A percentile compares a stretch with the other conserved stretches of the same genome.
Conservation (phyloP, 2,797 vertebrate species). For the Paratrypauchen microcephalus region DNA sequence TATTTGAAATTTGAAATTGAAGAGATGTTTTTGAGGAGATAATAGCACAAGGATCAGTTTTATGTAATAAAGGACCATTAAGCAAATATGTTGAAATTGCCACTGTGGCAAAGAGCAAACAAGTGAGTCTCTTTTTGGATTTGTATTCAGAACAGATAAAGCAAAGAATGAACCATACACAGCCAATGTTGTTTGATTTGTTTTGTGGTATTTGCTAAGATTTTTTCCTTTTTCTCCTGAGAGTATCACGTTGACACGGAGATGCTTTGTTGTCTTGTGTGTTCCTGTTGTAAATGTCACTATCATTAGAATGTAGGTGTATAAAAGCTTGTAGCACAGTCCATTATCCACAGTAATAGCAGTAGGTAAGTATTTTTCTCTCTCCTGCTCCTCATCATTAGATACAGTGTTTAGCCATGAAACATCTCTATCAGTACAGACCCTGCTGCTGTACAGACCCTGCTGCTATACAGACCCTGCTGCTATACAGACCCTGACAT, state of each 20-base stretch:
- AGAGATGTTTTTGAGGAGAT: too few relatives aligned
- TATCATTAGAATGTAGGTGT: constrained; percentile 5
- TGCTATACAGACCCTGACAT: too few relatives aligned
- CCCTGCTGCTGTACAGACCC: background rate
- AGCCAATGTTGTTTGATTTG: background rate
- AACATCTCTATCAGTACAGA: background rate
- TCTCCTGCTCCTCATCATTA: background rate
- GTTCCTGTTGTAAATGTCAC: constrained; percentile 4
- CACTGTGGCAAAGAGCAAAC: too few relatives aligned
- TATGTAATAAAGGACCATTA: too few relatives aligned
- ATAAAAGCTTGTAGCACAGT: background rate
- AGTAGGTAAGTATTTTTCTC: background rate
- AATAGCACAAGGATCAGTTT: too few relatives aligned
- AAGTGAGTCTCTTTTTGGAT: background rate
- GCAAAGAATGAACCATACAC: background rate
- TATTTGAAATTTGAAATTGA: too few relatives aligned
- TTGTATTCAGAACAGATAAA: background rate
- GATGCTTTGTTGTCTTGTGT: background rate
- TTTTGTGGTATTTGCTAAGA: background rate
- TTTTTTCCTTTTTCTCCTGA: background rate
- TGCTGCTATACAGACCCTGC: background rate
- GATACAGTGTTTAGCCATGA: background rate
- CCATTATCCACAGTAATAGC: constrained; percentile 5
- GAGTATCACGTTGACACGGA: background rate
- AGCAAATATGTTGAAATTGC: too few relatives aligned